phyloP scores from a whole-genome alignment of 2,888 invertebrate species.

The Embidobia sp. region DNA sequence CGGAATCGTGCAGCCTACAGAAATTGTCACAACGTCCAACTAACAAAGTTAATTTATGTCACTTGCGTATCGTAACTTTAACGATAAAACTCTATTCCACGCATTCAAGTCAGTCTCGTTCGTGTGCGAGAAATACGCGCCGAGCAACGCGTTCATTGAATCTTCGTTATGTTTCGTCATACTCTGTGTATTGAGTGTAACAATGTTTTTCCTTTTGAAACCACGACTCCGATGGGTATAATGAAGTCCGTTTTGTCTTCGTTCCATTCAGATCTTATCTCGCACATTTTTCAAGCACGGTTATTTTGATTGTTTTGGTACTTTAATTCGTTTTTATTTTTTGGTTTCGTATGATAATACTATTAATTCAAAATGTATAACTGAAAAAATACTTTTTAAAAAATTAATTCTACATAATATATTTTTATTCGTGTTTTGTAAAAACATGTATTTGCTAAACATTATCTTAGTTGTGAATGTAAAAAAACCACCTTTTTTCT shows the following conservation, averaged over 20 bases:
- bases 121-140: conserved; percentile 20
- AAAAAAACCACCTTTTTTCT: too few relatives aligned
- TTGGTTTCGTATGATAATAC: too few relatives aligned
- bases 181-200: conserved; percentile 39
- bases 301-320: too few relatives aligned
- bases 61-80: conserved; percentile 42
- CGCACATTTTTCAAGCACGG: too few relatives aligned
- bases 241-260: conserved; percentile 36
- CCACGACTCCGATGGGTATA: conserved; percentile 14
- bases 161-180: conserved; percentile 48
- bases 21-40: conserved; percentile 40
- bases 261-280: conserved; percentile 28
- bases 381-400: too few relatives aligned
- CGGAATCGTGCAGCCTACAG: neutral
- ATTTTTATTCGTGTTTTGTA: too few relatives aligned
- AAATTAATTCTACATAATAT: too few relatives aligned
- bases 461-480: too few relatives aligned
- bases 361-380: too few relatives aligned
- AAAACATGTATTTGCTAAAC: too few relatives aligned
- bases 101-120: conserved; percentile 26
- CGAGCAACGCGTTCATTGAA: conserved; percentile 45
- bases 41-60: conserved; percentile 58
- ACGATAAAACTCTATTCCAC: conserved; percentile 45
- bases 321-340: neutral
- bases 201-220: conserved; percentile 56